Conservation (phyloP, 2,797 vertebrate genomes). For the Chlorospingus flavigularis region DNA sequence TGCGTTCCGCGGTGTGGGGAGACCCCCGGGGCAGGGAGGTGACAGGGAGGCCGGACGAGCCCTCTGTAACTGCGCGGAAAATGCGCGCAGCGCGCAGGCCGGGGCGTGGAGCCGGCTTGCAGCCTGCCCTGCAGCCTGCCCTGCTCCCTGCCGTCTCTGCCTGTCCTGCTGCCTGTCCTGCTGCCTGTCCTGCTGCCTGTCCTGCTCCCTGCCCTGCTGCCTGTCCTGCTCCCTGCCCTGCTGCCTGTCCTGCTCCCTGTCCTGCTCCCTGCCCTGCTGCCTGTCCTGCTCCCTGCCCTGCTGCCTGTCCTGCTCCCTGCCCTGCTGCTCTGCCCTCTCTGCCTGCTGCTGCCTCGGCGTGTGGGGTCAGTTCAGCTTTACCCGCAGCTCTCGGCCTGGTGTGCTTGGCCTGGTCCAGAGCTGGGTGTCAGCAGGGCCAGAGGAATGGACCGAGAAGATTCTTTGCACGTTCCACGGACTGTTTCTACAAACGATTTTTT, state of each 20-base stretch:
- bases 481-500: neutral
- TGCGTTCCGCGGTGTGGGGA: neutral
- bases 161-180: no score
- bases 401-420: rapidly evolving
- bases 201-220: neutral
- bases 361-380: neutral
- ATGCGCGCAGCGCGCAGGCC: neutral
- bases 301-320: neutral
- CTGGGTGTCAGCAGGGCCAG: neutral
- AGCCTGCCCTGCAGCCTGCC: neutral
- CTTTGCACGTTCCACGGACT: neutral
- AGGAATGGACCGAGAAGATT: neutral
- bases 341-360: neutral
- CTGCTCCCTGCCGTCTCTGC: neutral
- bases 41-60: neutral
- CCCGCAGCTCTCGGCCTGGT: neutral
- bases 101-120: neutral
- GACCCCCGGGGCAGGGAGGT: neutral
- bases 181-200: neutral
- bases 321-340: no score
- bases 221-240: neutral
- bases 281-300: neutral
- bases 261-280: neutral
- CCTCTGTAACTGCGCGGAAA: neutral
- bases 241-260: no score